phyloP scores from a whole-genome alignment of 2,888 invertebrate genomes.

The Pseudococcus viburni region DNA sequence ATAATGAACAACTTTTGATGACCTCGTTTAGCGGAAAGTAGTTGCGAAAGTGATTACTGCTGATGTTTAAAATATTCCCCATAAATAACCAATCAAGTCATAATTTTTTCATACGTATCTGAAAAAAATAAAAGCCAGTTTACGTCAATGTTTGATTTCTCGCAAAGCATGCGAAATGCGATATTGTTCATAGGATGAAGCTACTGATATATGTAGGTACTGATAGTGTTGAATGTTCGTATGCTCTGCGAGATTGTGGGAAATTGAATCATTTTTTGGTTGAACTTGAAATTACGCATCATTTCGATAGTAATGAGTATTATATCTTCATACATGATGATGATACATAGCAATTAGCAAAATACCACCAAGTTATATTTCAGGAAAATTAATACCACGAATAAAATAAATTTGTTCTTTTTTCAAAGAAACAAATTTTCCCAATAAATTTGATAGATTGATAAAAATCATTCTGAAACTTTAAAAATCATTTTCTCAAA shows the following conservation, averaged over 20 bases:
- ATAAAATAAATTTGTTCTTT: too few relatives aligned
- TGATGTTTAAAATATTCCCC: slow-evolving; percentile 50
- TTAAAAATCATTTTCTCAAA: too few relatives aligned
- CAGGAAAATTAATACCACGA: too few relatives aligned
- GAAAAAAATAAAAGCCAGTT: slow-evolving; percentile 11
- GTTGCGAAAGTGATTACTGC: slow-evolving; percentile 53
- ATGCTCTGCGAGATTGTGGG: not conserved
- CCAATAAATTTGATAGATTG: too few relatives aligned
- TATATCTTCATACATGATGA: too few relatives aligned
- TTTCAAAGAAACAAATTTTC: too few relatives aligned
- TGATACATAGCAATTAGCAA: too few relatives aligned
- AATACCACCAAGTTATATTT: too few relatives aligned
- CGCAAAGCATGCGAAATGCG: slow-evolving; percentile 14
- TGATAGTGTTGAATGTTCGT: not conserved
- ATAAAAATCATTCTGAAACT: too few relatives aligned
- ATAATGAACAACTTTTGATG: slow-evolving; percentile 50
- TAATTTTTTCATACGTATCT: slow-evolving; percentile 24
- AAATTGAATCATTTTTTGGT: not conserved
- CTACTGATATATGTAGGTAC: not conserved
- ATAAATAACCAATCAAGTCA: slow-evolving; percentile 39
- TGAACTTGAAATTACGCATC: too few relatives aligned
- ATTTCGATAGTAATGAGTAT: too few relatives aligned
- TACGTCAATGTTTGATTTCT: slow-evolving; percentile 32
- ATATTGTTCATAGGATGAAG: not conserved
- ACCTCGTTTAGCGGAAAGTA: slow-evolving; percentile 55